Percentiles rank a stretch among this genome's conserved stretches.
These are phyloP conservation scores for Acropternis orthonyx DNA, from an alignment of 2,797 vertebrate genomes.

Conservation along the genomic window DNA sequence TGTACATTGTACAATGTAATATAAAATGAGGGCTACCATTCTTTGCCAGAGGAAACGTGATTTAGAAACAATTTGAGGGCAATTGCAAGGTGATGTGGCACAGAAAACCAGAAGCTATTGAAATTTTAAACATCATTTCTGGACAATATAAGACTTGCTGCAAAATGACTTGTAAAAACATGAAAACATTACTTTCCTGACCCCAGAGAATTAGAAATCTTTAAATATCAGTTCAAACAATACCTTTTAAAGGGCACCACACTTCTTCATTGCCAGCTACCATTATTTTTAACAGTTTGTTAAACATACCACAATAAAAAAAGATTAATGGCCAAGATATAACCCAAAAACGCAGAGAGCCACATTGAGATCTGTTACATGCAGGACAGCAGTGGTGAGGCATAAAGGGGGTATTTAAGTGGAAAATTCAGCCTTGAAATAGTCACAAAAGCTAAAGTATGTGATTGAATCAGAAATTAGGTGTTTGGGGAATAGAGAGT, in stretches of 20 bases:
- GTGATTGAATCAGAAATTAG: background rate
- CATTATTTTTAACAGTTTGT: slow-evolving; percentile 64
- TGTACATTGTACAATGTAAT: slow-evolving; percentile 88
- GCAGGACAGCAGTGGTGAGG: background rate
- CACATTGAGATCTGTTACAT: background rate
- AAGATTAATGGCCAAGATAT: slow-evolving; percentile 60
- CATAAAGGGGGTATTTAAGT: background rate
- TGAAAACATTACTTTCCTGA: slow-evolving; percentile 69
- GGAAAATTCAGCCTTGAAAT: background rate
- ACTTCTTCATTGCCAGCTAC: slow-evolving; percentile 58
- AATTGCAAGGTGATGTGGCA: slow-evolving; percentile 83
- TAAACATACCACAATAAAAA: slow-evolving; percentile 37
- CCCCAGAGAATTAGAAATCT: slow-evolving; percentile 72
- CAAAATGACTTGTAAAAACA: slow-evolving; percentile 78
- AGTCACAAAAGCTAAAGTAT: background rate
- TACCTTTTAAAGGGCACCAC: slow-evolving; percentile 68
- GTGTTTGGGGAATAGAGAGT: background rate
- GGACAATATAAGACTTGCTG: slow-evolving; percentile 82
- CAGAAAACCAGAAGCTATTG: slow-evolving; percentile 84
- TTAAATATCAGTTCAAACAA: slow-evolving; percentile 69
- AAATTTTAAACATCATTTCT: slow-evolving; percentile 82
- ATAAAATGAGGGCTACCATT: slow-evolving; percentile 83
- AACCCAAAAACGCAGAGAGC: slow-evolving; percentile 3
- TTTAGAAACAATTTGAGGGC: slow-evolving; percentile 84
- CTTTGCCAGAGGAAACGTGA: slow-evolving; percentile 84